These are phyloP conservation scores for Nymphalis io DNA, from an alignment of 1,140 invertebrate genomes.

Conservation along the genomic window DNA sequence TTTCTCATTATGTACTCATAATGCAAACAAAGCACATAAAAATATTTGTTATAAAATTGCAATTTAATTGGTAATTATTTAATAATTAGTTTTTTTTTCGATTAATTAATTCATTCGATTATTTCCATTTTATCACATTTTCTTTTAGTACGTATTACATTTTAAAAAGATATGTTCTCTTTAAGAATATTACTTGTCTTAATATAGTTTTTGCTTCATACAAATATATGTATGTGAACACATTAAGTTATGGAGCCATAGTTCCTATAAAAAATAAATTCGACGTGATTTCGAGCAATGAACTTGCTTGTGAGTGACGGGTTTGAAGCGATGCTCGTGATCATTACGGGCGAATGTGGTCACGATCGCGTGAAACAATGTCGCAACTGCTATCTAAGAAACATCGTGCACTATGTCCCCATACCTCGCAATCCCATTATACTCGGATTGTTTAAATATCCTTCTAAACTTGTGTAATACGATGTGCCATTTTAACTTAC, in stretches of 20 bases:
- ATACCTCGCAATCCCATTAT: conserved; percentile 39
- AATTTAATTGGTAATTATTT: no score
- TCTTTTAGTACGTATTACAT: no score
- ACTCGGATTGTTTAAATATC: conserved; percentile 24
- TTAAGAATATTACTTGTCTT: neutral
- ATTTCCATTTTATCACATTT: no score
- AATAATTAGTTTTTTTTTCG: no score
- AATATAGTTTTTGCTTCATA: neutral
- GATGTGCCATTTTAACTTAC: conserved; percentile 14
- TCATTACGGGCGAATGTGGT: conserved; percentile 56
- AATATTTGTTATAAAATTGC: no score
- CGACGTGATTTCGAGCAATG: conserved; percentile 21
- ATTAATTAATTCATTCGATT: no score
- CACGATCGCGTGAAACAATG: conserved; percentile 69
- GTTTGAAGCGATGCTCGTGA: conserved; percentile 51
- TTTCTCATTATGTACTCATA: neutral
- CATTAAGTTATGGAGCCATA: neutral
- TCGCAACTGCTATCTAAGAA: conserved; percentile 59
- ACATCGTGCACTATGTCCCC: conserved; percentile 53
- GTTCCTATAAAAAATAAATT: conserved; percentile 14
- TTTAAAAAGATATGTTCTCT: neutral
- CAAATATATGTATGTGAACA: neutral
- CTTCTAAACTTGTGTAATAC: conserved; percentile 18
- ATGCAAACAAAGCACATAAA: no score
- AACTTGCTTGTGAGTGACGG: conserved; percentile 32